Conservation (phyloP, 35 echinoderm and acorn worm species). For the Lytechinus variegatus region DNA sequence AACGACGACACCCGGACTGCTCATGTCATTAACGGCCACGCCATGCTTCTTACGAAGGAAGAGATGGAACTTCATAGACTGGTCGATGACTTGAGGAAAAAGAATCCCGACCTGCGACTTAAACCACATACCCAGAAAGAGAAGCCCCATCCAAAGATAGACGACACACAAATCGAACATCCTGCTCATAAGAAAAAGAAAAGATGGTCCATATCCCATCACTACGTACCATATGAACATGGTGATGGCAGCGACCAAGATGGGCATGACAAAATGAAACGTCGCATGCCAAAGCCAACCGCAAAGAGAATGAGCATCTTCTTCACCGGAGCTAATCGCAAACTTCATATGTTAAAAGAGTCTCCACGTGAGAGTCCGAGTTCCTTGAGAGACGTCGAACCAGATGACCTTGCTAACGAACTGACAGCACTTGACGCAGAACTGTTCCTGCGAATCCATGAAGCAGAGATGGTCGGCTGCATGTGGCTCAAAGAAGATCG, state of each 20-base stretch:
- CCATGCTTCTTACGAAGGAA: slow-evolving; percentile 69
- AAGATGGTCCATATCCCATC: not conserved
- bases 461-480: slow-evolving; percentile 84
- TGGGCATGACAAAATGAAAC: not conserved
- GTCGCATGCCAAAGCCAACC: not conserved
- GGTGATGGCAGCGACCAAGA: not conserved
- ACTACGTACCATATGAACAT: not conserved
- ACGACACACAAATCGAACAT: not conserved
- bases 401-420: slow-evolving; percentile 72
- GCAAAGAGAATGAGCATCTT: not conserved
- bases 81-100: slow-evolving; percentile 26
- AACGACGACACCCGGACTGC: slow-evolving; percentile 47
- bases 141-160: not conserved
- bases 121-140: not conserved
- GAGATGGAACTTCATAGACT: slow-evolving; percentile 58
- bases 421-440: slow-evolving; percentile 75
- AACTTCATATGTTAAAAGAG: not conserved
- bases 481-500: slow-evolving; percentile 77
- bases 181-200: not conserved
- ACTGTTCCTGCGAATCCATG: slow-evolving; percentile 79
- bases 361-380: not conserved
- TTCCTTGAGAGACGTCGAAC: slow-evolving; percentile 51
- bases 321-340: not conserved
- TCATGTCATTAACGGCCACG: slow-evolving; percentile 90
- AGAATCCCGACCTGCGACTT: not conserved